phyloP scores from a whole-genome alignment of 2,888 invertebrate species.

The Thera obeliscata region DNA sequence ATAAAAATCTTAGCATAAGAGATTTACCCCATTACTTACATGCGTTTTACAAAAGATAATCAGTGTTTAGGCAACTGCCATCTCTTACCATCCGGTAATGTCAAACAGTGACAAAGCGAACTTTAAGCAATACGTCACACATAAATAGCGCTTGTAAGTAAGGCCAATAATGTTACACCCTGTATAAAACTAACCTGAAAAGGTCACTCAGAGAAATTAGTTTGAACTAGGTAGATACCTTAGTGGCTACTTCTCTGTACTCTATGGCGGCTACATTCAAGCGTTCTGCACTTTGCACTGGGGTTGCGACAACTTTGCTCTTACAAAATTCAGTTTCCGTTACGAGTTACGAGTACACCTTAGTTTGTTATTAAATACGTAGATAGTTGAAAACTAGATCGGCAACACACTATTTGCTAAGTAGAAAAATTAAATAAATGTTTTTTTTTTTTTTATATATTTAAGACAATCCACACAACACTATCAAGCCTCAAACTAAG shows the following conservation, averaged over 20 bases:
- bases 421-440: too few species aligned
- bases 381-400: not conserved
- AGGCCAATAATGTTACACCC: too few species aligned
- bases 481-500: too few species aligned
- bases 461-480: not conserved
- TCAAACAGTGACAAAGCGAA: too few species aligned
- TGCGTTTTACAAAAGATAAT: too few species aligned
- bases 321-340: conserved; percentile 8
- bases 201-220: conserved; percentile 23
- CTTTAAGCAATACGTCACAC: too few species aligned
- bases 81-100: too few species aligned
- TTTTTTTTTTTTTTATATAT: too few species aligned
- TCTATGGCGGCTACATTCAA: conserved; percentile 9
- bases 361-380: not conserved
- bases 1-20: too few species aligned
- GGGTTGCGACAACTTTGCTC: conserved; percentile 7
- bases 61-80: too few species aligned
- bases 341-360: conserved; percentile 1
- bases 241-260: conserved; percentile 1
- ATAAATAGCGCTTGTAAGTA: too few species aligned
- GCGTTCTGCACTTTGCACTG: conserved; percentile 18
- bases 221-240: conserved; percentile 28
- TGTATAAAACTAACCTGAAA: not conserved
- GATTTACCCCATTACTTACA: too few species aligned
- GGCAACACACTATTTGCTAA: not conserved